These are phyloP conservation scores for Hippopotamyrus pictus DNA, from an alignment of 2,797 vertebrate species.

Conservation along the genomic window DNA sequence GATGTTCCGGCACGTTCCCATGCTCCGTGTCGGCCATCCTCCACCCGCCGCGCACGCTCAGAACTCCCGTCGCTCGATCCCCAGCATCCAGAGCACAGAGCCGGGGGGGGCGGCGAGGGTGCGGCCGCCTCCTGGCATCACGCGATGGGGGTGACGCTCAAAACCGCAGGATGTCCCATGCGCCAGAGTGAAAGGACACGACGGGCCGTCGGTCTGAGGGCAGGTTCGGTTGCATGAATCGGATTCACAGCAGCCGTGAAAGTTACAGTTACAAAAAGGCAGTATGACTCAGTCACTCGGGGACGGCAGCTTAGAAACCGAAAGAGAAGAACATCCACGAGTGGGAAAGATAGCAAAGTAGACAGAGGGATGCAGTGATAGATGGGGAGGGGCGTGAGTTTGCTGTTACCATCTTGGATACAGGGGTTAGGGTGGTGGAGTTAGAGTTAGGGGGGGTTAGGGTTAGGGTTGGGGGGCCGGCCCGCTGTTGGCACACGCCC, in stretches of 20 bases:
- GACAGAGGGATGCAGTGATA: not conserved
- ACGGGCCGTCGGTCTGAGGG: no score
- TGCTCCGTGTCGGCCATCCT: constrained; percentile 10
- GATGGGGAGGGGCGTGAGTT: not conserved
- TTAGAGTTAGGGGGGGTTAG: not conserved
- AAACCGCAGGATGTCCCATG: not conserved
- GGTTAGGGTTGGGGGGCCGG: not conserved
- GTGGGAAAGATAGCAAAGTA: not conserved
- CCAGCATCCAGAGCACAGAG: constrained; percentile 27
- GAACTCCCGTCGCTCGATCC: constrained; percentile 23
- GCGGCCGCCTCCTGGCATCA: not conserved
- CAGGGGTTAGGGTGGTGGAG: not conserved
- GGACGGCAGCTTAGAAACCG: not conserved
- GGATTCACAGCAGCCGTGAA: not conserved
- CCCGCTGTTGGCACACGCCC: constrained; percentile 8
- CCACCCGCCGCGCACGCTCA: not conserved
- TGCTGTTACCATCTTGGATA: not conserved
- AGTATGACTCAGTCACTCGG: not conserved
- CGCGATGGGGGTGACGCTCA: not conserved
- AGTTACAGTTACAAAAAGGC: not conserved
- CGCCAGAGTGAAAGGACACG: not conserved
- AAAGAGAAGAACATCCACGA: not conserved
- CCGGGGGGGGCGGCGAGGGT: not conserved
- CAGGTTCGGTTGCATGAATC: not conserved
- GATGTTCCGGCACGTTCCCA: constrained; percentile 7